A percentile compares a stretch with the other conserved stretches of the same genome.
Conservation (phyloP, 2,113 vertebrate genomes). For the Uropsilus gracilis region DNA sequence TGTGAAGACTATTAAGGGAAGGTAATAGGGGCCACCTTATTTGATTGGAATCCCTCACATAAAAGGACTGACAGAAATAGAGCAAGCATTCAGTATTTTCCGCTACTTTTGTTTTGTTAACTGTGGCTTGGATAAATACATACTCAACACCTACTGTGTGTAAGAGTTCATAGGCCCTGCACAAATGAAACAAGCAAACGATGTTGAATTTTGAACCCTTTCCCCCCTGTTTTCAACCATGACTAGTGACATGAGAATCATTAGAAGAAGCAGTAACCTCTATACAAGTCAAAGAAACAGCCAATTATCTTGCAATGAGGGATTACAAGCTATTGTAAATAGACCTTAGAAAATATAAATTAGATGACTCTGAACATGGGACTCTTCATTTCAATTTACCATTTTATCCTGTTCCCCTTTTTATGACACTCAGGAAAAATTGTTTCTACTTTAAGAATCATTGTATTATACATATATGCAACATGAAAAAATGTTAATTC, state of each 20-base stretch:
- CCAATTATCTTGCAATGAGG: neutral
- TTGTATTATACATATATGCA: constrained; percentile 49
- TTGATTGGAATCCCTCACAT: neutral
- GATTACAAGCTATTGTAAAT: neutral
- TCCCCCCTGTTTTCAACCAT: neutral
- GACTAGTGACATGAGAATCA: neutral
- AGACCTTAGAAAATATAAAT: constrained; percentile 38
- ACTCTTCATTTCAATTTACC: constrained; percentile 1
- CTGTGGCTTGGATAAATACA: neutral
- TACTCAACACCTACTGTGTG: neutral
- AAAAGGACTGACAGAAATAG: neutral
- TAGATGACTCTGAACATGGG: neutral
- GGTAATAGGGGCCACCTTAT: neutral
- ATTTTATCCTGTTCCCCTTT: neutral
- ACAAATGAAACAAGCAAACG: neutral
- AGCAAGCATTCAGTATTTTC: neutral
- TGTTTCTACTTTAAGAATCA: constrained; percentile 27
- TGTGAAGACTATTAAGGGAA: neutral
- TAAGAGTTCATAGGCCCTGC: neutral
- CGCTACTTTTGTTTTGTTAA: neutral
- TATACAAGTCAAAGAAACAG: neutral
- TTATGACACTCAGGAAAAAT: constrained; percentile 7
- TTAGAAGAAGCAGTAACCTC: neutral
- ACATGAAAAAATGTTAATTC: constrained; percentile 69
- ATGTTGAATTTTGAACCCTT: neutral